phyloP scores from a whole-genome alignment of 2,113 vertebrate species.

The Falco punctatus region DNA sequence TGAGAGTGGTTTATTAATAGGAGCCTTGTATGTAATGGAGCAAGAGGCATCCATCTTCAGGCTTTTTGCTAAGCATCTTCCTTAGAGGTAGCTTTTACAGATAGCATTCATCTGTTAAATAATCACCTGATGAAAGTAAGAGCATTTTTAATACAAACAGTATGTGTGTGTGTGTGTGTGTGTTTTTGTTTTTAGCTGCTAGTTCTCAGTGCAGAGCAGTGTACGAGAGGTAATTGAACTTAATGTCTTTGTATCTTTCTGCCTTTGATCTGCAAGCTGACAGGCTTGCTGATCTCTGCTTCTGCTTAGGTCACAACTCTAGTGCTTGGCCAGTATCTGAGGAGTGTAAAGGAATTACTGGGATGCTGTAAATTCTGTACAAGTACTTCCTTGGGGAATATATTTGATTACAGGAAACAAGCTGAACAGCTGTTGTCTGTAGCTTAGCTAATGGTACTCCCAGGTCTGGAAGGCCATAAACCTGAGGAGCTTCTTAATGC shows the following conservation, averaged over 20 bases:
- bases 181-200: not conserved
- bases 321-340: not conserved
- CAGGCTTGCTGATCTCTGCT: not conserved
- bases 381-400: not conserved
- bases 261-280: not conserved
- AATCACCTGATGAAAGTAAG: not conserved
- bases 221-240: not conserved
- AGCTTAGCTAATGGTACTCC: not conserved
- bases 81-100: not conserved
- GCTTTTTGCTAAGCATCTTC: not conserved
- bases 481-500: not conserved
- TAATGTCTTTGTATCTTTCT: not conserved
- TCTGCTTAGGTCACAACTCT: not conserved
- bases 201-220: not conserved
- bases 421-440: not conserved
- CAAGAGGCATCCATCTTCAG: not conserved
- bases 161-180: not conserved
- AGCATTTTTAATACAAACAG: not conserved
- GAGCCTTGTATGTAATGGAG: not conserved
- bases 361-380: not conserved
- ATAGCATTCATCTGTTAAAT: not conserved
- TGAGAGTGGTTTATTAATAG: not conserved
- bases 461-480: not conserved
- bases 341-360: not conserved
- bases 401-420: not conserved